A percentile compares a stretch with the other conserved stretches of the same genome.
Conservation (phyloP, 1,140 invertebrate species). For the Polypedilum pembai region DNA sequence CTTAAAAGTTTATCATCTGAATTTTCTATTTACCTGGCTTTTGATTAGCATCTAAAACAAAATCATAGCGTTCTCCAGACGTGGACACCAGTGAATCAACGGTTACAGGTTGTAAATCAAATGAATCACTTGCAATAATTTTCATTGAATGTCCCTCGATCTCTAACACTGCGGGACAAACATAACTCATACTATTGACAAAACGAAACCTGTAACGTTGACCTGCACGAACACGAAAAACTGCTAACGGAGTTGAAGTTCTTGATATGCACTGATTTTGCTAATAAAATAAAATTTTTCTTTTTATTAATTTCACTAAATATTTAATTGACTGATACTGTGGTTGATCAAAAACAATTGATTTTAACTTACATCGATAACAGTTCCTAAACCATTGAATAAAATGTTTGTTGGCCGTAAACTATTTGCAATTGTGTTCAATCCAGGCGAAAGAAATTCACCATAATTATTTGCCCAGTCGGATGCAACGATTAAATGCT, state of each 20-base stretch:
- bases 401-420: slow-evolving; percentile 44
- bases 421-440: slow-evolving; percentile 31
- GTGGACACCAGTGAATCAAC: slow-evolving; percentile 38
- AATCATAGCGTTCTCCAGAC: slow-evolving; percentile 57
- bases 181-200: slow-evolving; percentile 49
- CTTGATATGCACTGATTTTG: neutral
- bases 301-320: too few species aligned
- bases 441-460: slow-evolving; percentile 35
- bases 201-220: slow-evolving; percentile 50
- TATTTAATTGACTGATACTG: too few species aligned
- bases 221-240: slow-evolving; percentile 30
- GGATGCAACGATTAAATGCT: slow-evolving; percentile 40
- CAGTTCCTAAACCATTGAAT: slow-evolving; percentile 49
- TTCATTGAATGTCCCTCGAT: slow-evolving; percentile 49
- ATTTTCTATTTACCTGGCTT: too few species aligned
- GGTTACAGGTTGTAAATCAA: slow-evolving; percentile 41
- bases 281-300: neutral
- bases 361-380: slow-evolving; percentile 34
- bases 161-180: slow-evolving; percentile 48
- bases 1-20: too few species aligned
- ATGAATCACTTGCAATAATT: slow-evolving; percentile 50
- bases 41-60: slow-evolving; percentile 37
- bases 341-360: neutral
- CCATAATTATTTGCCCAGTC: slow-evolving; percentile 38
- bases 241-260: slow-evolving; percentile 30